Conservation (phyloP, 2,797 vertebrate species). For the Ptychobarbus kaznakovi region DNA sequence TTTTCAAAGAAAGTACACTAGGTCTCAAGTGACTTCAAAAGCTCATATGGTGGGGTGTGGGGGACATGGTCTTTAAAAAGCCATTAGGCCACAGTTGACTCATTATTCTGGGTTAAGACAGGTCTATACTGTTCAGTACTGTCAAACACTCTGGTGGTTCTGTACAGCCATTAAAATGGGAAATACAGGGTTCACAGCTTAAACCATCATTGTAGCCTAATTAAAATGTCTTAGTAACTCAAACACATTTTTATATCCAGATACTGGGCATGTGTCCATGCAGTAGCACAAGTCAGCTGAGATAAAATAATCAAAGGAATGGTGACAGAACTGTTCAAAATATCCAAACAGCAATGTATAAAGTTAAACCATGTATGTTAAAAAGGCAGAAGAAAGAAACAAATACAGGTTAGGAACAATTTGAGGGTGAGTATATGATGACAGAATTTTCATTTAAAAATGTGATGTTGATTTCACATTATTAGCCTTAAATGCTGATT, state of each 20-base stretch:
- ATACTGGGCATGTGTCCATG: slow-evolving; percentile 3
- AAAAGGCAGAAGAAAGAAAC: no score
- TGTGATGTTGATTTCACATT: background rate
- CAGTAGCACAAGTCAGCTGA: slow-evolving; percentile 61
- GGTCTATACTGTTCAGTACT: slow-evolving; percentile 45
- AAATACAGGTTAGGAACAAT: no score
- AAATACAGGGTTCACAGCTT: slow-evolving; percentile 59
- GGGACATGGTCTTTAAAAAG: slow-evolving; percentile 56
- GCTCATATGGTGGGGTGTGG: slow-evolving; percentile 65
- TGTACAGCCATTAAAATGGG: slow-evolving; percentile 59
- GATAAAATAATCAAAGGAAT: background rate
- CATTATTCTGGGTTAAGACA: slow-evolving; percentile 53
- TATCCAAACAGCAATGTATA: background rate
- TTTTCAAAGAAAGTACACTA: slow-evolving; percentile 30
- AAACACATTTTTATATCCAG: background rate
- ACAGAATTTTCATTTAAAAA: no score
- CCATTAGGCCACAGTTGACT: slow-evolving; percentile 62
- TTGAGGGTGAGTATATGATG: no score
- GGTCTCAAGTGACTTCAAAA: slow-evolving; percentile 48
- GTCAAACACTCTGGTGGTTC: slow-evolving; percentile 39
- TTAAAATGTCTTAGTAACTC: slow-evolving; percentile 29
- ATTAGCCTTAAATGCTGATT: background rate
- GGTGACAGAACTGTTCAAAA: background rate
- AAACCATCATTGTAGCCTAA: slow-evolving; percentile 13
- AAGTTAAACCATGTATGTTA: no score